Conservation (phyloP, 2,888 invertebrate genomes). For the Hydrotaea cyrtoneurina region DNA sequence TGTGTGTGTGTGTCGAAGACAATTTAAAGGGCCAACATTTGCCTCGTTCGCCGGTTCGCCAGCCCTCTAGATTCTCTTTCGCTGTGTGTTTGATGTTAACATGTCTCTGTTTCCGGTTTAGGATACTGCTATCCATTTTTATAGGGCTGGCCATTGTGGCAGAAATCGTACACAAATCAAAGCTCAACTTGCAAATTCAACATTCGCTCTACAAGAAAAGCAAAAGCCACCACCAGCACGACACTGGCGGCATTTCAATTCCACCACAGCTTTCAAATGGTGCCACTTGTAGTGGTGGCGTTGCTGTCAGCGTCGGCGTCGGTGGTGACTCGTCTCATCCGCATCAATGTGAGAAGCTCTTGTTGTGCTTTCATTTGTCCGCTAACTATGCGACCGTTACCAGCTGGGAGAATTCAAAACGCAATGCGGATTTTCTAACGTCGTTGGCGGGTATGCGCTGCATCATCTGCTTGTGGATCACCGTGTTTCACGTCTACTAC, state of each 20-base stretch:
- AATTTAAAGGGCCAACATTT: too few species aligned
- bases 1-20: too few species aligned
- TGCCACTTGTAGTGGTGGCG: slow-evolving; percentile 55
- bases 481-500: slow-evolving; percentile 75
- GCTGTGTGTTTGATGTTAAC: too few species aligned
- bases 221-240: slow-evolving; percentile 9
- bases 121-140: slow-evolving; percentile 56
- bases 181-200: slow-evolving; percentile 53
- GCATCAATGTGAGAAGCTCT: slow-evolving; percentile 68
- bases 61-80: too few species aligned
- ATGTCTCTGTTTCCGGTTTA: slow-evolving; percentile 39
- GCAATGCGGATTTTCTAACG: slow-evolving; percentile 69
- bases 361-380: slow-evolving; percentile 73
- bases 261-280: slow-evolving; percentile 24
- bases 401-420: slow-evolving; percentile 65
- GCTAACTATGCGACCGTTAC: slow-evolving; percentile 70
- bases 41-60: too few species aligned
- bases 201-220: slow-evolving; percentile 53
- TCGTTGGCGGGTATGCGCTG: slow-evolving; percentile 74
- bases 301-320: too few species aligned
- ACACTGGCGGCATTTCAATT: neutral
- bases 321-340: slow-evolving; percentile 38
- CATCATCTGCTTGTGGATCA: slow-evolving; percentile 75
- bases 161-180: slow-evolving; percentile 69
- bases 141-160: slow-evolving; percentile 68